These are phyloP conservation scores for Laticauda laticaudata DNA, from an alignment of 2,113 vertebrate species.

Conservation along the genomic window DNA sequence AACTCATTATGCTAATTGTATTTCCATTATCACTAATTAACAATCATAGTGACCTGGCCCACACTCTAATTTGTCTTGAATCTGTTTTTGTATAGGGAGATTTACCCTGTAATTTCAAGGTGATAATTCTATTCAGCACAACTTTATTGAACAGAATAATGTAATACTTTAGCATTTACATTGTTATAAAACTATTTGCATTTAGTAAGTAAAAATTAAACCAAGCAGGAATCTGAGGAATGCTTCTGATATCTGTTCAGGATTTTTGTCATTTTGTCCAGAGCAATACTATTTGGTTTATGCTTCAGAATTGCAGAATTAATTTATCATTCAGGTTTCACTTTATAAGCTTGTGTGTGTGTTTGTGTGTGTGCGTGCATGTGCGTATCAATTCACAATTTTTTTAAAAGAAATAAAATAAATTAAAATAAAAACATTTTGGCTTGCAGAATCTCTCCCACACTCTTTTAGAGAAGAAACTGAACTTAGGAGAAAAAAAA, in stretches of 20 bases:
- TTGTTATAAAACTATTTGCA: slow-evolving; percentile 34
- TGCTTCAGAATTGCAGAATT: neutral
- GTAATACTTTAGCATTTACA: slow-evolving; percentile 68
- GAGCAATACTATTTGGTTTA: slow-evolving; percentile 1
- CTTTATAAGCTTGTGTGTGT: slow-evolving; percentile 15
- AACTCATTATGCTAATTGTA: slow-evolving; percentile 86
- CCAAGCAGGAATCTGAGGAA: slow-evolving; percentile 35
- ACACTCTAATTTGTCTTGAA: slow-evolving; percentile 88
- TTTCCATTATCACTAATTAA: slow-evolving; percentile 89
- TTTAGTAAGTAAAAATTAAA: slow-evolving; percentile 52
- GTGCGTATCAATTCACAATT: neutral
- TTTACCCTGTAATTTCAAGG: slow-evolving; percentile 83
- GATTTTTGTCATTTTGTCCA: slow-evolving; percentile 25
- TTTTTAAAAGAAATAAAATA: slow-evolving; percentile 2
- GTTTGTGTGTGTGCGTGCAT: neutral
- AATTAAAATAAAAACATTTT: neutral
- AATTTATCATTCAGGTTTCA: neutral
- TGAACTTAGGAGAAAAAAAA: neutral
- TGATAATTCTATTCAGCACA: slow-evolving; percentile 81
- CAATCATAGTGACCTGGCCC: slow-evolving; percentile 85
- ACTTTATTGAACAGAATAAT: slow-evolving; percentile 73
- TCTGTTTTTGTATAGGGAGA: slow-evolving; percentile 80
- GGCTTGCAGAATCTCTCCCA: neutral
- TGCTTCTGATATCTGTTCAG: slow-evolving; percentile 33
- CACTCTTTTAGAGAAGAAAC: neutral